A percentile compares a stretch with the other conserved stretches of the same genome.
phyloP scores from a whole-genome alignment of 2,888 invertebrate genomes.

The Cheilosia variabilis region DNA sequence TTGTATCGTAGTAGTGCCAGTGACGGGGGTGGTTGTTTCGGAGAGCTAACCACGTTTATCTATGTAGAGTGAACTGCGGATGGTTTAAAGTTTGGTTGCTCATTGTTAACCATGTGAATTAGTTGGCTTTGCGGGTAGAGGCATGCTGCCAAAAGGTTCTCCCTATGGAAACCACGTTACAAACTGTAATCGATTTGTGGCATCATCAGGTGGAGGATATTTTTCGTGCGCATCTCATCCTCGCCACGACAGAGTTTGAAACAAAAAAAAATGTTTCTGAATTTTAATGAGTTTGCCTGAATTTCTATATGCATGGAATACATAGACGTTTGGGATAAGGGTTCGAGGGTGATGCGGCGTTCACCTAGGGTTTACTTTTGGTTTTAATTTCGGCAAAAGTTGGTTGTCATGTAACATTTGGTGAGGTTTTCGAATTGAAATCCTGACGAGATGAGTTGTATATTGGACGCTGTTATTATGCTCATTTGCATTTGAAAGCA shows the following conservation, averaged over 20 bases:
- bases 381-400: slow-evolving; percentile 69
- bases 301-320: not conserved
- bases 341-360: not conserved
- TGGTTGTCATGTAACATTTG: slow-evolving; percentile 61
- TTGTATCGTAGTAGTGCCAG: slow-evolving; percentile 25
- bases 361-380: slow-evolving; percentile 57
- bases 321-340: slow-evolving; percentile 1
- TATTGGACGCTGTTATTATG: slow-evolving; percentile 28
- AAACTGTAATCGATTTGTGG: slow-evolving; percentile 73
- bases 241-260: slow-evolving; percentile 28
- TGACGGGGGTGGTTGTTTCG: not conserved
- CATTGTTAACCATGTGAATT: slow-evolving; percentile 44
- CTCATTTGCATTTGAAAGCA: slow-evolving; percentile 62
- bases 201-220: slow-evolving; percentile 58
- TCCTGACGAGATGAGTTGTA: slow-evolving; percentile 43
- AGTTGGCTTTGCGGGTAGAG: slow-evolving; percentile 52
- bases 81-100: slow-evolving; percentile 43
- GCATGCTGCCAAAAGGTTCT: slow-evolving; percentile 42
- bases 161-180: slow-evolving; percentile 56
- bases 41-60: slow-evolving; percentile 21
- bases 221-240: slow-evolving; percentile 27
- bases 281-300: slow-evolving; percentile 63
- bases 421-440: slow-evolving; percentile 57
- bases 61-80: slow-evolving; percentile 55
- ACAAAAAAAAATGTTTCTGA: slow-evolving; percentile 47